phyloP scores from a whole-genome alignment of 2,888 invertebrate species.

The Tetragonula carbonaria region DNA sequence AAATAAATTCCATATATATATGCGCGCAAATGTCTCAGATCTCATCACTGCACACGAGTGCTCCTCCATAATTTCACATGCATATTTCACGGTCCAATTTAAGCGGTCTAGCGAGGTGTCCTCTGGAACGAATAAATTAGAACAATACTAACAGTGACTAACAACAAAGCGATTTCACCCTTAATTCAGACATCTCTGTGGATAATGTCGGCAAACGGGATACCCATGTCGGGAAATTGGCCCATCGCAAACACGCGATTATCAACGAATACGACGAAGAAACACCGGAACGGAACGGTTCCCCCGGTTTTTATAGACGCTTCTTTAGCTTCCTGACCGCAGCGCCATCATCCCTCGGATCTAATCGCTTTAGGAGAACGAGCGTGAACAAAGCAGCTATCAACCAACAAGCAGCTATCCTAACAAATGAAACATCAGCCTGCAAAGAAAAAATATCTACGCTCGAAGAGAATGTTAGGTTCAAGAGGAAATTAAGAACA shows the following conservation, averaged over 20 bases:
- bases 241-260: conserved; percentile 64
- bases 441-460: neutral
- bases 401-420: neutral
- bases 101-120: conserved; percentile 10
- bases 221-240: conserved; percentile 75
- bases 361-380: neutral
- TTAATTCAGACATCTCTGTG: conserved; percentile 66
- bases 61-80: neutral
- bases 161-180: conserved; percentile 69
- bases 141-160: conserved; percentile 30
- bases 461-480: neutral
- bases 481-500: neutral
- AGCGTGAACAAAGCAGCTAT: neutral
- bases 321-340: conserved; percentile 1
- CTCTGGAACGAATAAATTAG: conserved; percentile 62
- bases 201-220: conserved; percentile 63
- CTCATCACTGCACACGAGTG: neutral
- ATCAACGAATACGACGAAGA: conserved; percentile 52
- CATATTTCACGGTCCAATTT: neutral
- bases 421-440: neutral
- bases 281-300: conserved; percentile 27
- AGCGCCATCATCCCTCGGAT: neutral
- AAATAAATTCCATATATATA: no score
- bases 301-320: conserved; percentile 42
- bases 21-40: no score